Percentiles rank a stretch among this genome's conserved stretches.
Evolutionary conservation across 2,797 vertebrate species (phyloP).

Genomic region (Phataginus tetradactyla): DNA sequence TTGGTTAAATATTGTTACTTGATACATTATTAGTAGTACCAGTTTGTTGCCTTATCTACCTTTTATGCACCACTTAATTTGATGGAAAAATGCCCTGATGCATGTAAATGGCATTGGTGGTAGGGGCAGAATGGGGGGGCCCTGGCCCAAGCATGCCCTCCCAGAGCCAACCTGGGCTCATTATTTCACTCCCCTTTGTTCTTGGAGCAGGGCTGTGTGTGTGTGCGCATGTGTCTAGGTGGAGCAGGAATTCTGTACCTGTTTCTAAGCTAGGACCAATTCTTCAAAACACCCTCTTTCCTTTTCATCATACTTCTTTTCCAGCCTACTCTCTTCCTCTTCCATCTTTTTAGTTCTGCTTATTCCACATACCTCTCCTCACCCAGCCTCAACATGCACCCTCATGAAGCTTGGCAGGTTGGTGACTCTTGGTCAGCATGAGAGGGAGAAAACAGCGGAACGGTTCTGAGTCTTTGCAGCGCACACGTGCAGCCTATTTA

Average conservation of each 20-base stretch:
- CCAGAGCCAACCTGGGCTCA: too few species aligned
- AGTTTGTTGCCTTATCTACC: neutral
- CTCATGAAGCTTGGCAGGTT: neutral
- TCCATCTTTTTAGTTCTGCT: neutral
- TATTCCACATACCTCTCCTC: neutral
- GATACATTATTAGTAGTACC: neutral
- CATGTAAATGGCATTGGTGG: neutral
- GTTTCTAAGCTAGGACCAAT: neutral
- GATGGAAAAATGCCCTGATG: neutral
- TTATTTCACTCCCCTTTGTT: neutral
- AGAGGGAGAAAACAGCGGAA: neutral
- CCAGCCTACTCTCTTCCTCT: neutral
- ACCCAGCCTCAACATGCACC: accelerated
- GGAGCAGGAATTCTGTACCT: neutral
- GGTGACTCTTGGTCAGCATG: neutral
- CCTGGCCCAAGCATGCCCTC: neutral
- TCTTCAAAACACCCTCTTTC: neutral
- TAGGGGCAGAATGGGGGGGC: too few species aligned
- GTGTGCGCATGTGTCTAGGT: neutral
- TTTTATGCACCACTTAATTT: neutral
- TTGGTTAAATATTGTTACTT: slow-evolving; percentile 3
- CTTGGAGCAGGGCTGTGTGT: neutral
- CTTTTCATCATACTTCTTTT: neutral
- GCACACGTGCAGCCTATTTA: accelerated
- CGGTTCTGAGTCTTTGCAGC: neutral